Conservation (phyloP, 2,888 invertebrate species). For the Pheosia gnoma region DNA sequence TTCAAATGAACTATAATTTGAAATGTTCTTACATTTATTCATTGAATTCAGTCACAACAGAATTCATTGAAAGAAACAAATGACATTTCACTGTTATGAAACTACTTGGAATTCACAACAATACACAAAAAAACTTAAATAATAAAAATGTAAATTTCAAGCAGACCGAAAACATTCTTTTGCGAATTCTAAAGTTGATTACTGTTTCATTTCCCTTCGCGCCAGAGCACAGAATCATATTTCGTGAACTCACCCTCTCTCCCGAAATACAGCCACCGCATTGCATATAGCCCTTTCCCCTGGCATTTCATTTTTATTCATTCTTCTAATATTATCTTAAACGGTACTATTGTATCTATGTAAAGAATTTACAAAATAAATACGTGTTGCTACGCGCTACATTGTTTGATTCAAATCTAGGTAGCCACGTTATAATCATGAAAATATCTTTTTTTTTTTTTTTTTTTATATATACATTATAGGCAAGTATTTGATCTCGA, state of each 20-base stretch:
- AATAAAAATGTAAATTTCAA: constrained; percentile 1
- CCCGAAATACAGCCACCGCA: constrained; percentile 68
- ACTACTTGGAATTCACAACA: no score
- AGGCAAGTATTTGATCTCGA: no score
- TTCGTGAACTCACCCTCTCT: constrained; percentile 64
- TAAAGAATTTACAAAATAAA: neutral
- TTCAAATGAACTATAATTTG: no score
- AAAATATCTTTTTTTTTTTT: no score
- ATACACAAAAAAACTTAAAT: neutral
- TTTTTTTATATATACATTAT: no score
- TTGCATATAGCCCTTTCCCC: constrained; percentile 70
- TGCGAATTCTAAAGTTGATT: constrained; percentile 1
- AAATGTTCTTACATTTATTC: no score
- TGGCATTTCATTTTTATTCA: constrained; percentile 48
- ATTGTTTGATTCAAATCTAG: constrained; percentile 42
- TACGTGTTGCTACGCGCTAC: constrained; percentile 11
- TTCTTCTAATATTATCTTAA: neutral
- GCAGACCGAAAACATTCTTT: constrained; percentile 1
- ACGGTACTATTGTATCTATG: neutral
- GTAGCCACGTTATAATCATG: constrained; percentile 42
- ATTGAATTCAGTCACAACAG: no score
- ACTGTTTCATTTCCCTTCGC: constrained; percentile 6
- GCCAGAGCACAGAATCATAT: constrained; percentile 2
- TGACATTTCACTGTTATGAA: constrained; percentile 3
- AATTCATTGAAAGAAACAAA: no score